phyloP scores from a whole-genome alignment of 2,797 vertebrate genomes.

The Paguma larvata region DNA sequence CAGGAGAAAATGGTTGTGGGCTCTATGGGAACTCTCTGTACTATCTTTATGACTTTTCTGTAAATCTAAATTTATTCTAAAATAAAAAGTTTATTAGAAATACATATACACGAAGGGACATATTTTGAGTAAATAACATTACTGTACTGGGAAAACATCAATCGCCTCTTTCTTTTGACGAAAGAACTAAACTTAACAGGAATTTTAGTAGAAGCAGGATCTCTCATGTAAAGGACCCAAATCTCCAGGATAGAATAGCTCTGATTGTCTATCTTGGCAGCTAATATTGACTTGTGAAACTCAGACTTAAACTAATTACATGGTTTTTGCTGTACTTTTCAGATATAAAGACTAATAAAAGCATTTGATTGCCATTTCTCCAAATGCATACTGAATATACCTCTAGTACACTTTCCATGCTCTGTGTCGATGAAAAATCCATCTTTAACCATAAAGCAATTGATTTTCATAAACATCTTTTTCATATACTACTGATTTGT shows the following conservation, averaged over 20 bases:
- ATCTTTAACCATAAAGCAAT: constrained; percentile 80
- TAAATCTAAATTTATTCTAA: constrained; percentile 20
- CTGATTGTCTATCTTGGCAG: background rate
- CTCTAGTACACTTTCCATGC: constrained; percentile 69
- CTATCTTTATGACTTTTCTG: background rate
- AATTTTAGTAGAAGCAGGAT: background rate
- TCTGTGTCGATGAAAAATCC: constrained; percentile 75
- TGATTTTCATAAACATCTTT: constrained; percentile 76
- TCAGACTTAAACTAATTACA: constrained; percentile 47
- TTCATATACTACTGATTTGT: constrained; percentile 83
- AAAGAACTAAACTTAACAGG: constrained; percentile 31
- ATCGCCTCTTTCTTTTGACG: background rate
- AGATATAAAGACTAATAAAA: constrained; percentile 70
- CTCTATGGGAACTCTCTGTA: background rate
- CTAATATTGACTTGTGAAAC: constrained; percentile 43
- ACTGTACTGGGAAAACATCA: background rate
- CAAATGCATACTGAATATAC: constrained; percentile 63
- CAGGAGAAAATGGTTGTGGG: background rate
- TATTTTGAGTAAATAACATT: constrained; percentile 48
- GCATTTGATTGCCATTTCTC: constrained; percentile 72
- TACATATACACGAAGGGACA: background rate
- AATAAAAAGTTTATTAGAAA: background rate
- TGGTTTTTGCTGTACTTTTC: constrained; percentile 42
- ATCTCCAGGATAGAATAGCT: background rate
- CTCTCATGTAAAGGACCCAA: background rate